These are phyloP conservation scores for Fopius arisanus DNA, from an alignment of 1,140 invertebrate genomes.

Conservation along the genomic window DNA sequence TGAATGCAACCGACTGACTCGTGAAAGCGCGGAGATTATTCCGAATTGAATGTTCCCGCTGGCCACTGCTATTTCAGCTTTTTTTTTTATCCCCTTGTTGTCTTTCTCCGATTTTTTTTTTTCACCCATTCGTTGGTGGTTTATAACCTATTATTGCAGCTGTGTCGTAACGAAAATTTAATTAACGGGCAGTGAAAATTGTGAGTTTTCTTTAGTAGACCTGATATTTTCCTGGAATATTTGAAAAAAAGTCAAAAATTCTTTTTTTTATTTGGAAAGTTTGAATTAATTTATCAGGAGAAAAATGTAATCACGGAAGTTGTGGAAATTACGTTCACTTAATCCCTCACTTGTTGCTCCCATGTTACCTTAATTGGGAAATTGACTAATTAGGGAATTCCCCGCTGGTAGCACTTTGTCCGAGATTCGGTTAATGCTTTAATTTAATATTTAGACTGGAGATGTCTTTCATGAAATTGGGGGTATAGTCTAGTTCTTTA, in stretches of 20 bases:
- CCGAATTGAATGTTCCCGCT: conserved; percentile 36
- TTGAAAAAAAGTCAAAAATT: too few species aligned
- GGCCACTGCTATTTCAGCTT: neutral
- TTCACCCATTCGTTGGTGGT: conserved; percentile 10
- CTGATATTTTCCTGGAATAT: neutral
- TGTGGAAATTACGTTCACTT: too few species aligned
- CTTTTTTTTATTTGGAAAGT: too few species aligned
- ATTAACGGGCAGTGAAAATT: conserved; percentile 34
- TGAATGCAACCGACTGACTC: conserved; percentile 15
- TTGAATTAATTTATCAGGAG: too few species aligned
- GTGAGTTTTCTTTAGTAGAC: neutral
- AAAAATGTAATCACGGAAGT: too few species aligned
- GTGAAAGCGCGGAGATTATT: conserved; percentile 33
- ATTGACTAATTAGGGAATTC: conserved; percentile 11
- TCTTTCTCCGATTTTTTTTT: conserved; percentile 13
- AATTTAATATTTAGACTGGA: conserved; percentile 36
- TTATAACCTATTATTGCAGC: neutral
- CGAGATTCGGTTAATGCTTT: conserved; percentile 12
- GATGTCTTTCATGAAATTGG: conserved; percentile 21
- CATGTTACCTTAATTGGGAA: neutral
- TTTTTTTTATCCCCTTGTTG: neutral
- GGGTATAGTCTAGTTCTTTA: conserved; percentile 16
- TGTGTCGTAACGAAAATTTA: conserved; percentile 32
- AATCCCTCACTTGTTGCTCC: too few species aligned
- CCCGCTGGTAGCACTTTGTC: neutral